Conservation (phyloP, 2,113 vertebrate genomes). For the Bufo bufo region DNA sequence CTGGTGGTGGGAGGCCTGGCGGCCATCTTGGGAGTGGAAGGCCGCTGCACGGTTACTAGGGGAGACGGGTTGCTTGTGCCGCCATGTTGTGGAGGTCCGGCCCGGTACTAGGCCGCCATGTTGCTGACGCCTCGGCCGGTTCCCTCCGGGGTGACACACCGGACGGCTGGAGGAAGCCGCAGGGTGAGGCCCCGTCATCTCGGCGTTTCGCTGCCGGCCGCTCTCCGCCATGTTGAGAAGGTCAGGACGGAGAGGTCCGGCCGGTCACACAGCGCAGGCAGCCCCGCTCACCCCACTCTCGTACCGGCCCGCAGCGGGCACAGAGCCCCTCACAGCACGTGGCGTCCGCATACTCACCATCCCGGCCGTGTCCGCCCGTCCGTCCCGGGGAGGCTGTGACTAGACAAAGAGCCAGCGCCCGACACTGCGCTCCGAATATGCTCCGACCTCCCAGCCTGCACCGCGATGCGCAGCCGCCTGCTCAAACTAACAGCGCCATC, state of each 20-base stretch:
- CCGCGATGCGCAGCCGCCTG: neutral
- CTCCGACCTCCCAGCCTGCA: neutral
- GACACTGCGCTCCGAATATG: neutral
- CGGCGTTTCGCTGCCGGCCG: neutral
- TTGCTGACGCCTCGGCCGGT: too few species aligned
- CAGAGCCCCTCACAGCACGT: neutral
- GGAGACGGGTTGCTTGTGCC: neutral
- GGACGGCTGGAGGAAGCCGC: neutral
- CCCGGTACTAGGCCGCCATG: too few species aligned
- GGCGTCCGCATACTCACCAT: neutral
- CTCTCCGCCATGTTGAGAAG: conserved; percentile 21
- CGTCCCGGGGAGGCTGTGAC: neutral
- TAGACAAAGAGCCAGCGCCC: conserved; percentile 10
- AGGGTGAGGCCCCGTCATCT: too few species aligned
- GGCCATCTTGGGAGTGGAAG: neutral
- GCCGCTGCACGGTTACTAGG: neutral
- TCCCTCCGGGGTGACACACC: neutral
- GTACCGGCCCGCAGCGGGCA: neutral
- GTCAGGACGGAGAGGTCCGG: neutral
- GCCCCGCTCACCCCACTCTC: neutral
- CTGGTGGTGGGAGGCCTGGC: neutral
- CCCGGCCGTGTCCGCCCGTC: conserved; percentile 11
- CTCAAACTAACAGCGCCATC: neutral
- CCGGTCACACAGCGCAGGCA: neutral
- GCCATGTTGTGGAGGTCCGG: neutral